Evolutionary conservation across 2,888 invertebrate genomes (phyloP).

Genomic region (Scelioninae gen. 2): DNA sequence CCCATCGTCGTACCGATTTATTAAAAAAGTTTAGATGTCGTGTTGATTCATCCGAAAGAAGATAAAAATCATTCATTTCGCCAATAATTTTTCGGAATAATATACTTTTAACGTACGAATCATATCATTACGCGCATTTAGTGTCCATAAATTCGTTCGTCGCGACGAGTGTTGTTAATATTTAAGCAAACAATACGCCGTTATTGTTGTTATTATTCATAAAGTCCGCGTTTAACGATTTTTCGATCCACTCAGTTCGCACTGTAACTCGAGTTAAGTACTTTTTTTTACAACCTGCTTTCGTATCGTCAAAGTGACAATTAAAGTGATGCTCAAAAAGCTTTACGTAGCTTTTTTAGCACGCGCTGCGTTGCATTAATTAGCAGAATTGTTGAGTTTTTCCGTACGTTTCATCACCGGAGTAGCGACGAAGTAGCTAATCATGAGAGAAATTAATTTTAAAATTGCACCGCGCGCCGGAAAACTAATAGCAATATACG

Average conservation of each 20-base stretch:
- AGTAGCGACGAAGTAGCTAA: slow-evolving; percentile 37
- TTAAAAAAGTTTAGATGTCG: slow-evolving; percentile 7
- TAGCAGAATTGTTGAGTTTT: slow-evolving; percentile 40
- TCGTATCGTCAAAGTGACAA: slow-evolving; percentile 56
- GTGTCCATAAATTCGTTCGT: slow-evolving; percentile 53
- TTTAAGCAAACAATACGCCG: slow-evolving; percentile 52
- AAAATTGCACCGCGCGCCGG: slow-evolving; percentile 40
- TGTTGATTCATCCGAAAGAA: slow-evolving; percentile 12
- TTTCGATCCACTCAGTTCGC: slow-evolving; percentile 48
- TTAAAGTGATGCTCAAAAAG: slow-evolving; percentile 46
- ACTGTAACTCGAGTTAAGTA: slow-evolving; percentile 54
- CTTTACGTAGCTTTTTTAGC: slow-evolving; percentile 43
- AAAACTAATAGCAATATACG: slow-evolving; percentile 41
- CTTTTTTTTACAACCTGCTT: slow-evolving; percentile 56
- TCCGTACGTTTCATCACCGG: slow-evolving; percentile 26
- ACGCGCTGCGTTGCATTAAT: slow-evolving; percentile 42
- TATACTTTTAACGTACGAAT: slow-evolving; percentile 38
- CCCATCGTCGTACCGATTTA: slow-evolving; percentile 1
- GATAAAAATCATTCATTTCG: slow-evolving; percentile 23
- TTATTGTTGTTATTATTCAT: slow-evolving; percentile 54
- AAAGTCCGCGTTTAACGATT: slow-evolving; percentile 53
- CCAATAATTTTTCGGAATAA: slow-evolving; percentile 35
- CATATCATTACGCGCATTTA: slow-evolving; percentile 47
- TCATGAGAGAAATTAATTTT: slow-evolving; percentile 51
- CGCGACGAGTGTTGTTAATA: slow-evolving; percentile 52